Evolutionary conservation across 2,113 vertebrate species (phyloP), one percentile per base, ranked within the genome.

Genomic region (Empidonax alnorum): DNA sequence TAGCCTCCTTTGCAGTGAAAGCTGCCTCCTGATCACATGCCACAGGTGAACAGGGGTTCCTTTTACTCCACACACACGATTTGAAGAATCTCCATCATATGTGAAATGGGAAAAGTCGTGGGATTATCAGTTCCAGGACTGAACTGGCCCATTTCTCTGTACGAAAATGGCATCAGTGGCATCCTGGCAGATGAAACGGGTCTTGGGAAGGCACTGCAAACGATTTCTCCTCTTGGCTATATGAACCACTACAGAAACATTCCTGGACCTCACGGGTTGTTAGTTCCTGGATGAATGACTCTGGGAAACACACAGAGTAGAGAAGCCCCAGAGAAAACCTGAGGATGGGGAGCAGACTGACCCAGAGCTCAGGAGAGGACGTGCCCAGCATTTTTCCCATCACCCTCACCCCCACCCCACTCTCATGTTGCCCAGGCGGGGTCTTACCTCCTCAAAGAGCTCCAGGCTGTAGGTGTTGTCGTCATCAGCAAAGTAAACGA

Each of bases 381-480:
- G 8, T 2, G 14, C n/a, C 3, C 80, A 16, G 37, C 71, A 24
- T 3, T 67, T 11, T 3, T 14, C 76, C n/a, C 46, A 27, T 28
- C 78, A 65, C 8, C 56, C 46, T 23, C n/a, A 17, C 30, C 66
- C 31, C 12, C 23, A 3, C 24, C 58, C 56, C 33, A 14, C 10
- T 3, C 23, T 25, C 49, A 3, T 7, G 47, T 47, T 12, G 12
- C 49, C 49, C 44, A 12, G 49, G 50, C 8, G 5, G 49, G 91
- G 7, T 41, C 98, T 96, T 82, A 99, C 99, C 99, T 52, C 50
- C 50, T 99, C 99, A 39, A 99, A 99, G 86, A 99, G 98, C 98
- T 99, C 99, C 98, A 99, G 97, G 91, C 99, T 99, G 98, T 99
- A 99, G 21, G 99, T 99, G 97, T 99, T 99, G 94, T 99, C 99